phyloP scores from a whole-genome alignment of 2,888 invertebrate species.

The Hoplodrina ambigua region DNA sequence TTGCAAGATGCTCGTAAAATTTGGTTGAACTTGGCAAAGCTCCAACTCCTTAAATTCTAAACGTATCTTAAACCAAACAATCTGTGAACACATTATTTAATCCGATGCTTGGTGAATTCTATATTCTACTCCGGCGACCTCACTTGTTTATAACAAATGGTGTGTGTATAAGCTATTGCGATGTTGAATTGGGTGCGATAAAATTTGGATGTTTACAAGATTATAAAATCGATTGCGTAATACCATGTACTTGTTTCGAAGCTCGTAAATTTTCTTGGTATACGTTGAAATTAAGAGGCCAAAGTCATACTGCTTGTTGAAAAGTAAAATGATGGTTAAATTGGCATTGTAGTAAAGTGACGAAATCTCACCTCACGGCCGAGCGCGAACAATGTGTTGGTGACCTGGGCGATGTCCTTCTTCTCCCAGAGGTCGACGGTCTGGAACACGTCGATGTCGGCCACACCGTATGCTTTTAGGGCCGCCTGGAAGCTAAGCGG shows the following conservation, averaged over 20 bases:
- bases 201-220: slow-evolving; percentile 56
- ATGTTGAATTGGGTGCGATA: slow-evolving; percentile 43
- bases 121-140: slow-evolving; percentile 38
- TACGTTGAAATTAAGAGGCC: slow-evolving; percentile 26
- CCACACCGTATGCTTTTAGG: slow-evolving; percentile 96
- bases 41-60: slow-evolving; percentile 81
- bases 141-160: slow-evolving; percentile 63
- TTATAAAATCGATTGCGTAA: slow-evolving; percentile 58
- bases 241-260: slow-evolving; percentile 36
- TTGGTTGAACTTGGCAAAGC: slow-evolving; percentile 80
- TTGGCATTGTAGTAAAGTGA: slow-evolving; percentile 21
- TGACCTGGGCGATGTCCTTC: slow-evolving; percentile 96
- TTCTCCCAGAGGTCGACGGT: slow-evolving; percentile 99
- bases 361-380: slow-evolving; percentile 93
- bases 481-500: slow-evolving; percentile 94
- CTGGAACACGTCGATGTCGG: slow-evolving; percentile 98
- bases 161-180: slow-evolving; percentile 44
- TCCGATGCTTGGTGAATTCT: slow-evolving; percentile 51
- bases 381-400: slow-evolving; percentile 95
- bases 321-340: slow-evolving; percentile 17
- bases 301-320: slow-evolving; percentile 13
- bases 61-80: slow-evolving; percentile 80
- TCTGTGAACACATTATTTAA: slow-evolving; percentile 80
- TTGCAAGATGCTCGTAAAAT: slow-evolving; percentile 86
- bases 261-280: slow-evolving; percentile 39